Conservation (phyloP, 2,797 vertebrate genomes). For the Rhadinocentrus ornatus region DNA sequence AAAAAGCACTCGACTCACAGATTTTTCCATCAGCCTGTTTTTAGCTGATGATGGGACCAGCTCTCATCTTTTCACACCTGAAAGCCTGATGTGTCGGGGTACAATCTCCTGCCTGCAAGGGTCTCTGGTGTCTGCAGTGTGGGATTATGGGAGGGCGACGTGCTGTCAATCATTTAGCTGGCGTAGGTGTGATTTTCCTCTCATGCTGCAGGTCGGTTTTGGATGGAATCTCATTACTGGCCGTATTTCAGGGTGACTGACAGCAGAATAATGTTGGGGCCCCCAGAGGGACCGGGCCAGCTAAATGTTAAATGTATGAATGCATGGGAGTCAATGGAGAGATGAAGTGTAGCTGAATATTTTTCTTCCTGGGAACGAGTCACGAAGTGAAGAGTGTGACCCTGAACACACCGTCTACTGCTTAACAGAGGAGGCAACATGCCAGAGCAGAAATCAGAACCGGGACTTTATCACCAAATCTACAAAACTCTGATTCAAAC, state of each 20-base stretch:
- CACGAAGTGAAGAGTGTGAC: constrained; percentile 39
- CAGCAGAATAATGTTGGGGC: constrained; percentile 68
- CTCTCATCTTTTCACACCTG: constrained; percentile 50
- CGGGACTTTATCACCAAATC: neutral
- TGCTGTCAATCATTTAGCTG: constrained; percentile 64
- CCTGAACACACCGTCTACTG: constrained; percentile 52
- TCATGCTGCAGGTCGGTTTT: constrained; percentile 54
- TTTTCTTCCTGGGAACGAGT: constrained; percentile 49
- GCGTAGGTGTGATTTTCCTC: constrained; percentile 65
- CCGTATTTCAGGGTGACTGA: constrained; percentile 63
- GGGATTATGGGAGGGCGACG: constrained; percentile 65
- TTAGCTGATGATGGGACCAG: constrained; percentile 23
- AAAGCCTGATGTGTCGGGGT: constrained; percentile 51
- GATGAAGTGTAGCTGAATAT: constrained; percentile 59
- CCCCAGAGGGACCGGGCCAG: constrained; percentile 37
- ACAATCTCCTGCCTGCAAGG: constrained; percentile 31
- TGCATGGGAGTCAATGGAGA: constrained; percentile 60
- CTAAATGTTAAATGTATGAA: constrained; percentile 74
- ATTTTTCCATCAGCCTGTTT: constrained; percentile 26
- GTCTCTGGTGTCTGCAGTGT: constrained; percentile 60
- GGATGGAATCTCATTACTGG: constrained; percentile 68
- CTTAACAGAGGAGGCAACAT: constrained; percentile 6
- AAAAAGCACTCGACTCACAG: neutral
- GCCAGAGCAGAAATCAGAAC: neutral
- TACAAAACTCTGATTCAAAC: too few species aligned